Evolutionary conservation across 2,888 invertebrate species (phyloP).

Genomic region (Scaptomyza flava): DNA sequence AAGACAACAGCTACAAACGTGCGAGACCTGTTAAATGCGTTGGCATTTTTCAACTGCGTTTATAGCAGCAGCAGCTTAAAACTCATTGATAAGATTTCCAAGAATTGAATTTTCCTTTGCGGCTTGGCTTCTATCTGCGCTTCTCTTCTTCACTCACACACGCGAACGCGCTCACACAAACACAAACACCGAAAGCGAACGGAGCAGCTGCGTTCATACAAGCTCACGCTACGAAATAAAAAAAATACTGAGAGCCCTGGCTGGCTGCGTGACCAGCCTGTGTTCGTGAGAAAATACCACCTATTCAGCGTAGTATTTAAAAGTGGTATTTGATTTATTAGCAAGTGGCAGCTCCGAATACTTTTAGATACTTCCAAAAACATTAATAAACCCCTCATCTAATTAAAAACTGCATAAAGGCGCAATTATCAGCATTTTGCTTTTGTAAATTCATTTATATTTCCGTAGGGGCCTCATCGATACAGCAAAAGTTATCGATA

Average conservation of each 20-base stretch:
- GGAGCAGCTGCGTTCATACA: slow-evolving; percentile 14
- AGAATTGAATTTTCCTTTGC: slow-evolving; percentile 63
- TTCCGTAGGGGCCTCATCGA: background rate
- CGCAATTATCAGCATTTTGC: too few relatives aligned
- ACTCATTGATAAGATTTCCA: slow-evolving; percentile 73
- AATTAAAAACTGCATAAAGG: too few relatives aligned
- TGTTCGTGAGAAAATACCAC: background rate
- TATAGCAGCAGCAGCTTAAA: slow-evolving; percentile 17
- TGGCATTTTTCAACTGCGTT: slow-evolving; percentile 44
- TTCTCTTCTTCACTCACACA: slow-evolving; percentile 40
- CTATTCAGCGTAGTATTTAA: background rate
- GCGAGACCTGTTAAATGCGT: slow-evolving; percentile 22
- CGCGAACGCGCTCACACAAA: slow-evolving; percentile 39
- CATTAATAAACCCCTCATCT: background rate
- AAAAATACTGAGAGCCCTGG: slow-evolving; percentile 41
- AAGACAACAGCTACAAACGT: slow-evolving; percentile 35
- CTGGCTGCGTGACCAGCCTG: slow-evolving; percentile 17
- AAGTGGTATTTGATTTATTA: slow-evolving; percentile 6
- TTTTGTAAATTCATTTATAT: background rate
- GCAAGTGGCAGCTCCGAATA: background rate
- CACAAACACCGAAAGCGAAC: slow-evolving; percentile 36
- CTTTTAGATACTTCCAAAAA: background rate
- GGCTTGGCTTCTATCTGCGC: slow-evolving; percentile 63
- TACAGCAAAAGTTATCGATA: slow-evolving; percentile 21
- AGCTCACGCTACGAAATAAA: slow-evolving; percentile 40